Evolutionary conservation across 2,888 invertebrate species (phyloP), one percentile per base, ranked within the genome.

Genomic region (Cenopis cana): DNA sequence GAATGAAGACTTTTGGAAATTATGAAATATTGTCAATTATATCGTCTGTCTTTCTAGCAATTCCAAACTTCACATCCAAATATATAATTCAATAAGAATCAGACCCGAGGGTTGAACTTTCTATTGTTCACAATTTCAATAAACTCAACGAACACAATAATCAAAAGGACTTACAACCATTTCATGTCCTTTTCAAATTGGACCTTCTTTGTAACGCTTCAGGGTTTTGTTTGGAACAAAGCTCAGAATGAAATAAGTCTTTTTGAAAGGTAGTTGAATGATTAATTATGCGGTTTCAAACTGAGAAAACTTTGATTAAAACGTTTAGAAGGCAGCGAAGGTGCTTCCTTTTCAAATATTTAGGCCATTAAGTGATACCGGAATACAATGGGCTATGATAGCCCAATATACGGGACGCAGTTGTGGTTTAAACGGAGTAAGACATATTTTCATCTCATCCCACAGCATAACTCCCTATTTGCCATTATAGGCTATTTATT

Each of bases 101-200:
- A 65, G 52, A 65, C 65, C 65, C 59, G 52, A 60, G 65, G 54
- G 38, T 70, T 36, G 33, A 70, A 70, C 52, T 65, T 69, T 69
- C 69, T 46, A 65, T 70, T 70, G 70, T 70, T 70, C 70, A 49
- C 65, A 54, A 70, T 70, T 70, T 70, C 66, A 66, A 70, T 66
- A 60, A 70, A 59, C 46, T 46, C 17, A 64, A 29, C 11, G 10
- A 14, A 17, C 12, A 64, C 20, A 50, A 20, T 24, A 10, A n/a
- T n/a, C 18, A 46, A 38, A 64, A 3, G 12, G 5, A 20, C 20
- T 64, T 24, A 20, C 20, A 36, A n/a, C 0, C 14, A 0, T 36
- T 4, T 6, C 9, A 50, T 54, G 1, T 64, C 14, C 17, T 18
- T 18, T 54, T 18, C 10, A 38, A 38, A 50, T 9, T 54, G n/a